Base-by-base conservation (phyloP, 2,113 vertebrate genomes). In the Reinhardtius hippoglossoides region DNA sequence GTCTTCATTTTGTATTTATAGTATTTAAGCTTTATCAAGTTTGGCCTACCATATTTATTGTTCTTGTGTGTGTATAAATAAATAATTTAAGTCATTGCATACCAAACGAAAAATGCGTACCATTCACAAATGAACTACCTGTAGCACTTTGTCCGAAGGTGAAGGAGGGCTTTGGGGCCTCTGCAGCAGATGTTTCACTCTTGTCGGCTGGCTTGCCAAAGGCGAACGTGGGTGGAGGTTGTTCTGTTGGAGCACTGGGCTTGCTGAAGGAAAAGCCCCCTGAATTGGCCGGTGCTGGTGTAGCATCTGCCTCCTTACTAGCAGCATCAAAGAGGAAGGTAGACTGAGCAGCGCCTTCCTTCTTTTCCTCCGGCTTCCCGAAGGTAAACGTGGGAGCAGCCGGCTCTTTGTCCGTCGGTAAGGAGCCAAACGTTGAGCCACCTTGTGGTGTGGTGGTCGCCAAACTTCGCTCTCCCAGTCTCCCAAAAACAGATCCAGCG, bases 301-400 rank as follows among this genome's bases (percentile, higher is more conserved):
- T 58, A 70, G 56, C 21, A 55, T 96, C 96, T 24, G 84, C 69
- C 73, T 97, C 96, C 82, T 96, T 97, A 63, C 42, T 74, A 21
- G 93, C 92, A 37, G 74, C 72, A 23, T 82, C 85, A 71, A 99
- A 98, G 6, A 92, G 65, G 58, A 97, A 91, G 0, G 91, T 80
- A 50, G 92, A 82, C 2, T 88, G 72, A 57, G 79, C 59, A 23
- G 69, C 82, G 0, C 84, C 74, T 74, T 97, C 95, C 42, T 95
- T 94, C 80, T 97, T 98, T 74, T 97, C 96, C 80, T 96, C 96
- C 40, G 94, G 92, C 87, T 96, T 96, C 82, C 96, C 95, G 89
- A 98, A 95, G 76, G 83, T 78, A 86, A 97, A 96, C n/a, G 92
- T 37, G 16, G 93, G 82, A 24, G 90, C 69, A 3, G 87, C 1